Evolutionary conservation across 2,113 vertebrate genomes (phyloP).

Genomic region (Myotis davidii): DNA sequence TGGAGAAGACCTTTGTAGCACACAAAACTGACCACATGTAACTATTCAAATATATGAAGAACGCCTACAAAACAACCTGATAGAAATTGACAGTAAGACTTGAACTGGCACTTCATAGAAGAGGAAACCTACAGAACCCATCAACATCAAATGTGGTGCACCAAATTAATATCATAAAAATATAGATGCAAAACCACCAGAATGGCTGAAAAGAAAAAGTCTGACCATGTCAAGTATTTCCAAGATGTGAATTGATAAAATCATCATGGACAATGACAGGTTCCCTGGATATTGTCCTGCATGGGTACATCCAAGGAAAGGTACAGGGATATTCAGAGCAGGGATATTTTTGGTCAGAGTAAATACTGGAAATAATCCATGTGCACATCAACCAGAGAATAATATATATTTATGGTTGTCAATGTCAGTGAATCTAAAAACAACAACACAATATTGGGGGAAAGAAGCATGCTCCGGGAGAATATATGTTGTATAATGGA

Average conservation of each 20-base stretch:
- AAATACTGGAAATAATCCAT: background rate
- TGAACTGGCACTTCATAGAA: background rate
- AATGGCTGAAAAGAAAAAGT: background rate
- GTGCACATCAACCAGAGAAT: background rate
- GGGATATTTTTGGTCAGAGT: background rate
- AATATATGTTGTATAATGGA: background rate
- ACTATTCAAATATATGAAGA: background rate
- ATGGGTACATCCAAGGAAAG: background rate
- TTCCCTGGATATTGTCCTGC: background rate
- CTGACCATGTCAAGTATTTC: background rate
- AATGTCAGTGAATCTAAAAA: background rate
- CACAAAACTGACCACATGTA: background rate
- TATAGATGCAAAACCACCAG: background rate
- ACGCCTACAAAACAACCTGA: background rate
- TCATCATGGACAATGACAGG: background rate
- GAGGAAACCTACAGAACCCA: background rate
- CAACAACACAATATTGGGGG: background rate
- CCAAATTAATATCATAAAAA: background rate
- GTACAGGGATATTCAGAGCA: background rate
- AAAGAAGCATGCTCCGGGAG: background rate
- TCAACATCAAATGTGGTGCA: background rate
- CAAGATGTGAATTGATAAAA: background rate
- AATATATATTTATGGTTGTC: background rate
- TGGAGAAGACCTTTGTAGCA: background rate
- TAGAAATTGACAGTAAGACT: background rate